Conservation (phyloP, 92 coral and sea anemone genomes). For the Paramuricea clavata region DNA sequence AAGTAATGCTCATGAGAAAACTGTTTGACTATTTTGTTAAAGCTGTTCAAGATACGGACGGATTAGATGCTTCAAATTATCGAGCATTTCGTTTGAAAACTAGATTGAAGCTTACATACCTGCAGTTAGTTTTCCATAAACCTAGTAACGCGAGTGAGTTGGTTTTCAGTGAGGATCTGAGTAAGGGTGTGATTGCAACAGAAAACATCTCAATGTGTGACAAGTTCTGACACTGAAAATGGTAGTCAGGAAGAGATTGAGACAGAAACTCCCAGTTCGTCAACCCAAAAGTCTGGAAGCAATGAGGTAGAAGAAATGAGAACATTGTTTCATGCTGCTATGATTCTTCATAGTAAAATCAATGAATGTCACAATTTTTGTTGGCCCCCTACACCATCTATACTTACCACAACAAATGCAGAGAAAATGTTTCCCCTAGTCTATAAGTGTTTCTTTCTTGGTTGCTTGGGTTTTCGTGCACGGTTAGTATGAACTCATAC, state of each 20-base stretch:
- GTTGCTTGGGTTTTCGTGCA: not conserved
- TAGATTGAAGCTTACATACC: not conserved
- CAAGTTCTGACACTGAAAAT: not conserved
- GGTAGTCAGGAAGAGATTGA: not conserved
- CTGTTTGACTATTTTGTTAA: too few species aligned
- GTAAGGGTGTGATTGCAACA: not conserved
- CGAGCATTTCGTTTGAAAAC: not conserved
- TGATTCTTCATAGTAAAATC: not conserved
- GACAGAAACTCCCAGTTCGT: not conserved
- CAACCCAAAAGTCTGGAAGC: not conserved
- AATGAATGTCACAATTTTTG: not conserved
- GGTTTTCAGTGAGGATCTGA: not conserved
- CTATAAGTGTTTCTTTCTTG: not conserved
- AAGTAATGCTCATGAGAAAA: too few species aligned
- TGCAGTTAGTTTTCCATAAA: not conserved
- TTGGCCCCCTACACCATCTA: not conserved
- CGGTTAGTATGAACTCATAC: not conserved
- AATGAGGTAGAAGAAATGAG: not conserved
- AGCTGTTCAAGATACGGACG: not conserved
- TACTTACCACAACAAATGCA: not conserved
- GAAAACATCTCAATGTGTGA: not conserved
- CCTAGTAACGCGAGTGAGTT: not conserved
- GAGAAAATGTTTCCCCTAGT: not conserved
- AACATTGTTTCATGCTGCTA: not conserved
- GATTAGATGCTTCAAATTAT: not conserved